Evolutionary conservation across 2,113 vertebrate genomes (phyloP).

Genomic region (Anarrhichthys ocellatus): DNA sequence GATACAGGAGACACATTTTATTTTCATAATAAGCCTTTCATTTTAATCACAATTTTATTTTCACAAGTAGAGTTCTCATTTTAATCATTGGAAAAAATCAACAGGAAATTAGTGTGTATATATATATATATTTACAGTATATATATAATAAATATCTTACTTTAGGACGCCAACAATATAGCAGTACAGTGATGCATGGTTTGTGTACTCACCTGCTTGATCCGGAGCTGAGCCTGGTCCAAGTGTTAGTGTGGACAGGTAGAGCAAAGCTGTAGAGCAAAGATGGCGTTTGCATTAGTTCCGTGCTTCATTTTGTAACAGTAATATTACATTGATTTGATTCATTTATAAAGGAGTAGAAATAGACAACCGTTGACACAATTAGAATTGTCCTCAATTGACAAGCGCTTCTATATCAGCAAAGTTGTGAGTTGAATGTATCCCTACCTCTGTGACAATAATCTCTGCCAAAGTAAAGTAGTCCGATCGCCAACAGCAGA

Average conservation of each 20-base stretch:
- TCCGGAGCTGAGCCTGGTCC: not conserved
- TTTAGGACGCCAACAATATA: no score
- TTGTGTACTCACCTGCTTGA: not conserved
- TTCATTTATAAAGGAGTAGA: not conserved
- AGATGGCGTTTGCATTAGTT: not conserved
- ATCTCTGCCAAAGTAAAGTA: not conserved
- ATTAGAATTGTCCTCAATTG: not conserved
- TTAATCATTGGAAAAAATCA: no score
- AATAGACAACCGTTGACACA: not conserved
- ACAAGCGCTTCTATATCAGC: no score
- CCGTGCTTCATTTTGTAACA: not conserved
- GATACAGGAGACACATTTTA: not conserved
- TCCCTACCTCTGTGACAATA: conserved; percentile 21
- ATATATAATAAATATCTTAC: no score
- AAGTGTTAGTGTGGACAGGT: not conserved
- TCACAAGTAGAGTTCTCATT: no score
- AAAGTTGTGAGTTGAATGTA: not conserved
- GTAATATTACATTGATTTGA: no score
- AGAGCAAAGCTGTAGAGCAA: not conserved
- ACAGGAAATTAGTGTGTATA: no score
- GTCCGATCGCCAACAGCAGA: conserved; percentile 9
- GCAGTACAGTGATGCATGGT: not conserved
- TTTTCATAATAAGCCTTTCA: not conserved
- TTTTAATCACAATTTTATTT: not conserved
- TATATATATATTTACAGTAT: no score